Conservation (phyloP, 2,113 vertebrate genomes). For the Myiagra hebetior region DNA sequence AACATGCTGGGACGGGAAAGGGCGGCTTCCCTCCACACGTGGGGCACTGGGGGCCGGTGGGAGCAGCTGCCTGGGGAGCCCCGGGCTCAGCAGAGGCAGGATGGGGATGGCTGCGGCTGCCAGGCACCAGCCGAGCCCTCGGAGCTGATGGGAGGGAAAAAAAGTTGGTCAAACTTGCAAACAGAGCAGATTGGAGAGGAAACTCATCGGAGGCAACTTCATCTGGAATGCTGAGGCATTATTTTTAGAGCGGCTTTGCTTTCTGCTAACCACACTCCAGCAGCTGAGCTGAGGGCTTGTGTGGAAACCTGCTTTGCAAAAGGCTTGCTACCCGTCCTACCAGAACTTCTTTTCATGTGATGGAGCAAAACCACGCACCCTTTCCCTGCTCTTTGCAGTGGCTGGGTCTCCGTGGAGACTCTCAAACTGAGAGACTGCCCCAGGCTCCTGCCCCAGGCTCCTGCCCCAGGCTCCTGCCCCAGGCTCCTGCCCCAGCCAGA, state of each 20-base stretch:
- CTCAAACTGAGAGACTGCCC: background rate
- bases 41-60: background rate
- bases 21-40: accelerated
- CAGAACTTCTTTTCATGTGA: background rate
- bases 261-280: slow-evolving; percentile 4
- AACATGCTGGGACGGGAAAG: background rate
- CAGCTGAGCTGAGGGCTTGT: background rate
- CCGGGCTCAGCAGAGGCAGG: background rate
- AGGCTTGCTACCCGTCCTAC: background rate
- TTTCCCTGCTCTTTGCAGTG: background rate
- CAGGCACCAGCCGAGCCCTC: background rate
- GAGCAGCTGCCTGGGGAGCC: background rate
- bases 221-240: slow-evolving; percentile 30
- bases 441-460: background rate
- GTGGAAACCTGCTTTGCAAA: background rate
- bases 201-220: background rate
- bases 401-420: background rate
- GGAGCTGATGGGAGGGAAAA: background rate
- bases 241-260: slow-evolving; percentile 33
- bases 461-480: background rate
- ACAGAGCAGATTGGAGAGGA: background rate
- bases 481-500: background rate
- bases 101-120: background rate
- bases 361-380: background rate
- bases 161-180: slow-evolving; percentile 2